Evolutionary conservation across 1,140 invertebrate species (phyloP).

Genomic region (Wasmannia auropunctata): DNA sequence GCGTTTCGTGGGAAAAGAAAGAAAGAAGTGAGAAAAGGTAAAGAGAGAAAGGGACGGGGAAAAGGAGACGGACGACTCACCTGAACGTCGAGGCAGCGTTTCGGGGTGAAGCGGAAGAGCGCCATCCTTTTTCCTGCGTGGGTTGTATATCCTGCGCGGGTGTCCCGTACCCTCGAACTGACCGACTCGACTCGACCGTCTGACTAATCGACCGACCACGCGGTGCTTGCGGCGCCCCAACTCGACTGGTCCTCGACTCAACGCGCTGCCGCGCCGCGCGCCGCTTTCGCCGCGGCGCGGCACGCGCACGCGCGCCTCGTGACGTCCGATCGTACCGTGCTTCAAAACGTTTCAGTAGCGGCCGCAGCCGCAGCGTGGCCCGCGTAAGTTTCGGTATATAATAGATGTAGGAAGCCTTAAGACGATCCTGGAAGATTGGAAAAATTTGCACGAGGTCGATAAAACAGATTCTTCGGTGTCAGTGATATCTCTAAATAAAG

Average conservation of each 20-base stretch:
- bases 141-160: slow-evolving; percentile 59
- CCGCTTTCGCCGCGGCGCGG: slow-evolving; percentile 39
- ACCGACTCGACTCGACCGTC: slow-evolving; percentile 51
- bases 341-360: neutral
- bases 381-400: neutral
- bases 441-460: too few species aligned
- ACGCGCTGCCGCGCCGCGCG: slow-evolving; percentile 21
- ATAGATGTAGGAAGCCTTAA: too few species aligned
- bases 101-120: slow-evolving; percentile 81
- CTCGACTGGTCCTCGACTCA: slow-evolving; percentile 66
- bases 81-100: slow-evolving; percentile 80
- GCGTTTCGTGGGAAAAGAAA: neutral
- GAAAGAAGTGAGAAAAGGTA: neutral
- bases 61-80: slow-evolving; percentile 62
- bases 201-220: slow-evolving; percentile 75
- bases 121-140: slow-evolving; percentile 76
- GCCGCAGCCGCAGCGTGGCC: neutral
- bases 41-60: neutral
- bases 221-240: slow-evolving; percentile 80
- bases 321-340: neutral
- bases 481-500: too few species aligned
- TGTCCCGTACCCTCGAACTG: slow-evolving; percentile 44
- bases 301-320: slow-evolving; percentile 7
- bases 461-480: too few species aligned
- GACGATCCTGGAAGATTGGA: too few species aligned